Evolutionary conservation across 2,888 invertebrate genomes (phyloP), one percentile per base, ranked within the genome.

Genomic region (Psococerastis gibbosa): DNA sequence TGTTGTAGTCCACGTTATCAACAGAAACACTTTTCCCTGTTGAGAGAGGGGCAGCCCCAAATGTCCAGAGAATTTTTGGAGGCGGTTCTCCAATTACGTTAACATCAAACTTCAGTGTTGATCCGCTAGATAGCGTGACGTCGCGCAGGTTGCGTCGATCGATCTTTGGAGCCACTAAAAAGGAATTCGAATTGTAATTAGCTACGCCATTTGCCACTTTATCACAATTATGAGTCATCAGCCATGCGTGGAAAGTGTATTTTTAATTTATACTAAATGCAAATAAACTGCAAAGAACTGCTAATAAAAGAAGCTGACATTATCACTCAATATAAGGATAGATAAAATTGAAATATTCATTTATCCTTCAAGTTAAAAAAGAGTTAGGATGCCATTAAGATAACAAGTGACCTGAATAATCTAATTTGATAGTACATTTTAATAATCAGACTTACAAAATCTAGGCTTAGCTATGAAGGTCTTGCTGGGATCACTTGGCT

Each of bases 1-100:
- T 87, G 61, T 78, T 85, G 65, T 89, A 88, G 45, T 88, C 85
- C 0, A 78, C 75, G 52, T 77, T 82, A 56, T 85, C 87, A 56
- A 89, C 79, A 45, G 73, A 73, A 2, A 81, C 75, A 45, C 78
- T 78, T 58, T 84, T 83, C 8, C 51, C 49, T 15, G 49, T 49
- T 42, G 67, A 71, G 41, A 92, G 65, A 13, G 81, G 78, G 60
- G 78, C 77, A 52, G 83, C 83, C 51, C 82, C 80, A 58, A 78
- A 80, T 55, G 83, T 78, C 95, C 95, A 97, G 56, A 84, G 83
- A 17, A 88, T 83, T 46, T 78, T 81, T 41, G 97, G 97, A 45
- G 89, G 81, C 2, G 98, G 97, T 58, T 97, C 94, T 45, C 97
- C 98, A 56, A 78, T 81, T 45, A 97, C 84, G 48, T 79, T 79